A percentile compares a stretch with the other conserved stretches of the same genome.
Evolutionary conservation across 2,113 vertebrate genomes (phyloP).

Genomic region (Cacatua alba): DNA sequence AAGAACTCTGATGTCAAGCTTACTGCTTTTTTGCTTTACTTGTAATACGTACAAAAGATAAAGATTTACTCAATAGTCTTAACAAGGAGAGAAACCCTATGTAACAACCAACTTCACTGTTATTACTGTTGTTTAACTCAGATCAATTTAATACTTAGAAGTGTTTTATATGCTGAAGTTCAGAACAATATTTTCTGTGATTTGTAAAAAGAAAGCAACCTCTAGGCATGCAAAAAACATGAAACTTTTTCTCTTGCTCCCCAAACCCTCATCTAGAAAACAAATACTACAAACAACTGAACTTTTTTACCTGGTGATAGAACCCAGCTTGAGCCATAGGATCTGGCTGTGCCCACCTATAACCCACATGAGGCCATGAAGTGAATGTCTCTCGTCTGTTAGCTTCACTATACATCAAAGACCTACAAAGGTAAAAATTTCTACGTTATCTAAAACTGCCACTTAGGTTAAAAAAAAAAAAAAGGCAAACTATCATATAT

Average conservation of each 20-base stretch:
- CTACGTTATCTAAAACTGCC: not conserved
- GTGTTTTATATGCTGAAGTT: not conserved
- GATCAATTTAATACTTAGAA: not conserved
- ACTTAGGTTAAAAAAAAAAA: not conserved
- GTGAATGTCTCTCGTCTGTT: slow-evolving; percentile 98
- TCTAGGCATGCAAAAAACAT: not conserved
- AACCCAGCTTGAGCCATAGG: slow-evolving; percentile 99
- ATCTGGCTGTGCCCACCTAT: slow-evolving; percentile 98
- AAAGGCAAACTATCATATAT: not conserved
- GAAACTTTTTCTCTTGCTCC: not conserved
- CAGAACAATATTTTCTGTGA: not conserved
- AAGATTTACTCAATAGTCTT: not conserved
- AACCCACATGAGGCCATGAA: slow-evolving; percentile 97
- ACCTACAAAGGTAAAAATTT: slow-evolving; percentile 76
- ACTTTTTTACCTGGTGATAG: slow-evolving; percentile 92
- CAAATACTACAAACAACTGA: not conserved
- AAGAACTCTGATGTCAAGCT: not conserved
- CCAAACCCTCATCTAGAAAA: not conserved
- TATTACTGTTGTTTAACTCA: not conserved
- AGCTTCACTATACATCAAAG: slow-evolving; percentile 98
- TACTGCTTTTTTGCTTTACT: not conserved
- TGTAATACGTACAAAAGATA: not conserved
- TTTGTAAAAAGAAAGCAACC: not conserved
- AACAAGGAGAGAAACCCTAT: not conserved
- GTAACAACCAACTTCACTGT: not conserved